These are phyloP conservation scores for Drosophila hydei DNA, from an alignment of 1,140 invertebrate genomes.

Conservation along the genomic window DNA sequence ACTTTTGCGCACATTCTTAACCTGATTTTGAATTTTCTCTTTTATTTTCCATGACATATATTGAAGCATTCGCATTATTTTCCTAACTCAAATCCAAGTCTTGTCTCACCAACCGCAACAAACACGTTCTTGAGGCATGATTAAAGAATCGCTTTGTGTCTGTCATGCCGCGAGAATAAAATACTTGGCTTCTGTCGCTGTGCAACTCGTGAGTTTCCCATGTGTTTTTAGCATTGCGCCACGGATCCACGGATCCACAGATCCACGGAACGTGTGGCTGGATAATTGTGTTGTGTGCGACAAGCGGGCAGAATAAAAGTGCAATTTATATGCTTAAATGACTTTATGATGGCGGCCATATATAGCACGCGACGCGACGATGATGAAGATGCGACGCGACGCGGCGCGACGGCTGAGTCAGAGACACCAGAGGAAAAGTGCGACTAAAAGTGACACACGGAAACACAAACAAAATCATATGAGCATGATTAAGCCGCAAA, in stretches of 20 bases:
- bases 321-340: slow-evolving; percentile 82
- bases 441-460: not conserved
- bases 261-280: slow-evolving; percentile 32
- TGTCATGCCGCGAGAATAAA: not conserved
- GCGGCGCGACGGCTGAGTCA: not conserved
- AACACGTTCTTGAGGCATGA: slow-evolving; percentile 24
- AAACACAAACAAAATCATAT: slow-evolving; percentile 2
- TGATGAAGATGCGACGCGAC: slow-evolving; percentile 2
- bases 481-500: not conserved
- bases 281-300: slow-evolving; percentile 70
- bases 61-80: not conserved
- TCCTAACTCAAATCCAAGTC: not conserved
- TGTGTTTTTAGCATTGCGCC: slow-evolving; percentile 1
- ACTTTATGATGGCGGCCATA: slow-evolving; percentile 68
- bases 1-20: not conserved
- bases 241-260: not conserved
- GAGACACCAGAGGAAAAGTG: not conserved
- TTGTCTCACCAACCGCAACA: not conserved
- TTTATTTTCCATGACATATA: not conserved
- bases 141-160: slow-evolving; percentile 8
- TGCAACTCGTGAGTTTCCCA: slow-evolving; percentile 9
- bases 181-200: not conserved
- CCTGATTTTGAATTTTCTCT: not conserved
- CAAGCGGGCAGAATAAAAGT: slow-evolving; percentile 68
- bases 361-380: not conserved